These are phyloP conservation scores for Neoniphon sammara DNA, from an alignment of 2,797 vertebrate species.

Conservation along the genomic window DNA sequence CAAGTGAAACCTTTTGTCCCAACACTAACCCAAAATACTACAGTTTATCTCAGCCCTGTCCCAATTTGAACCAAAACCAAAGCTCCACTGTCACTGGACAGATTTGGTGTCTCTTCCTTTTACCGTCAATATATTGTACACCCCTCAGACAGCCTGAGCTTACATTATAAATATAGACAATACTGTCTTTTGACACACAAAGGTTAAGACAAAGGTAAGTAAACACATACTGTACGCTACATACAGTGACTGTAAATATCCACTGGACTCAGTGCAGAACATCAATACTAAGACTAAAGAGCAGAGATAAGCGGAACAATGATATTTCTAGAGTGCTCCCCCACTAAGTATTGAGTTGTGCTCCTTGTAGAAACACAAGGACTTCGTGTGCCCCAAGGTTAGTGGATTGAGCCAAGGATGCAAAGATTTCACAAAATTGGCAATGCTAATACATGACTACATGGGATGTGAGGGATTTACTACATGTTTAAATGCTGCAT, in stretches of 20 bases:
- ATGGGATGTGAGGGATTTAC: constrained; percentile 39
- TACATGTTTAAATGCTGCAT: constrained; percentile 47
- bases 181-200: constrained; percentile 24
- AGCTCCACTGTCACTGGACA: neutral
- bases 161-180: constrained; percentile 28
- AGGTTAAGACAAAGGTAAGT: constrained; percentile 27
- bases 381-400: constrained; percentile 37
- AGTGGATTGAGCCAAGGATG: constrained; percentile 41
- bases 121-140: constrained; percentile 5
- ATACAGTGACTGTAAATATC: constrained; percentile 33
- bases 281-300: constrained; percentile 29
- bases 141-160: constrained; percentile 33
- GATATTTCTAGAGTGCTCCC: constrained; percentile 43
- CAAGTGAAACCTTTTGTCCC: constrained; percentile 41
- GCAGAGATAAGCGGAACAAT: constrained; percentile 25
- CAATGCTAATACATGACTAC: constrained; percentile 18
- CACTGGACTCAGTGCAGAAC: constrained; percentile 21
- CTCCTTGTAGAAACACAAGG: constrained; percentile 62
- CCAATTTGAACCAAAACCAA: constrained; percentile 4
- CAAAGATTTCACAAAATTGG: constrained; percentile 40
- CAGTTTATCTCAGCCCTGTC: constrained; percentile 8
- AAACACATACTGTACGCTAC: constrained; percentile 15
- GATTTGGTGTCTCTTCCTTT: neutral
- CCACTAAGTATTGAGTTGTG: constrained; percentile 73
- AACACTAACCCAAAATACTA: constrained; percentile 28